These are phyloP conservation scores for Strigamia crassipes DNA, from an alignment of 2,888 invertebrate genomes.

Conservation along the genomic window DNA sequence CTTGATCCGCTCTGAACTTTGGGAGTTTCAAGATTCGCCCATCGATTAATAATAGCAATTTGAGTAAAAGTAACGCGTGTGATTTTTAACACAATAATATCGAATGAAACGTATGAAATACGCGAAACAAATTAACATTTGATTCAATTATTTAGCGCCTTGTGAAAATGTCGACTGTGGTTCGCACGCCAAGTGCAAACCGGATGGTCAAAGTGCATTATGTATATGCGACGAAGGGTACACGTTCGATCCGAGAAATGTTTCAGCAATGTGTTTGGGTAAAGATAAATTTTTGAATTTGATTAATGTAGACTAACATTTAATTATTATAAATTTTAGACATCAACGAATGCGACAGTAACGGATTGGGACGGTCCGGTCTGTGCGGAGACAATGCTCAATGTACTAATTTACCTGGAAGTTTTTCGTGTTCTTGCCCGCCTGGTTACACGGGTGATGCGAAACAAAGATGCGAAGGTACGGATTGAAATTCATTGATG, in stretches of 20 bases:
- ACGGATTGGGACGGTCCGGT: constrained; percentile 73
- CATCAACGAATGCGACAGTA: constrained; percentile 84
- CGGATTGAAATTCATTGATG: background rate
- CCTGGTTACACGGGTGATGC: constrained; percentile 86
- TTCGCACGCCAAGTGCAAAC: constrained; percentile 84
- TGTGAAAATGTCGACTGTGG: constrained; percentile 91
- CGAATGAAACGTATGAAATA: too few relatives aligned
- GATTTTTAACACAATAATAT: too few relatives aligned
- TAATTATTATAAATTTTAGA: constrained; percentile 62
- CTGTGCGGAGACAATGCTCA: constrained; percentile 81
- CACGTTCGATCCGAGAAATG: constrained; percentile 87
- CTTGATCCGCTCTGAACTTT: constrained; percentile 10
- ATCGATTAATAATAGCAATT: background rate
- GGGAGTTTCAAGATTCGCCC: constrained; percentile 1
- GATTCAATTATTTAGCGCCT: constrained; percentile 67
- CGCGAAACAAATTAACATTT: background rate
- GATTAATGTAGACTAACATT: too few relatives aligned
- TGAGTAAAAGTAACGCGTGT: background rate
- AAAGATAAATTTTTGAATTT: constrained; percentile 52
- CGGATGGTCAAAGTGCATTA: constrained; percentile 84
- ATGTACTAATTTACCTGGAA: constrained; percentile 79
- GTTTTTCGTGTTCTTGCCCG: constrained; percentile 77
- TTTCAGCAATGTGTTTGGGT: constrained; percentile 84
- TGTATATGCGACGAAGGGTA: constrained; percentile 92
- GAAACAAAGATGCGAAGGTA: constrained; percentile 72